Base-by-base conservation (phyloP, 2,888 invertebrate genomes). In the Drosophila cracens region DNA sequence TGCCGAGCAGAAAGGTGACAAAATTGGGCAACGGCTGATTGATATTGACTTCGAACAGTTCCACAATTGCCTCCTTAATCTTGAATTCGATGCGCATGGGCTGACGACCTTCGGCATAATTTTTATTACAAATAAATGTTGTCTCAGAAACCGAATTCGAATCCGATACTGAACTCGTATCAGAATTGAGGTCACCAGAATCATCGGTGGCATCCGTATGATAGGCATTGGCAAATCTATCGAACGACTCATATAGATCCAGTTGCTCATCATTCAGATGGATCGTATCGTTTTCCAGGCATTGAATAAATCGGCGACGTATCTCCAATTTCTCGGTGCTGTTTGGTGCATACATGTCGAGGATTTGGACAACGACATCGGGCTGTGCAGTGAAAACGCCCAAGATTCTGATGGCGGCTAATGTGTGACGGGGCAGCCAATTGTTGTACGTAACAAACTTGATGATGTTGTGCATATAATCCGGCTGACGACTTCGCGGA, bases 1-100 rank as follows among this genome's bases (percentile, higher is more conserved):
- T 98, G 0, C 98, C 98, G 3, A 99, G 94, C 56, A 99, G 94
- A 92, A 97, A 97, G 92, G 98, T 98, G 0, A 97, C 96, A 11
- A 99, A 93, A 93, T 98, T 98, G 3, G 98, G 98, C 27, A 97
- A 94, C 0, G 96, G 95, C 61, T 97, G 95, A 6, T 95, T 95
- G 62, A 98, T 94, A 89, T 97, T 96, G 79, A 96, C 95, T 91
- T 97, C 95, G 89, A 99, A 93, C 6, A 98, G 93, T 81, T 95
- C 93, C 21, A 98, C 93, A 64, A 98, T 95, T 18, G 95, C 95
- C 87, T 96, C 96, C 92, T 93, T 93, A 48, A 93, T 90, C 71
- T 92, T 88, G 43, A 93, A 72, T 46, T 92, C 91, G 13, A 91
- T 90, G 69, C 90, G 59, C 0, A 56, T 59, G 0, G 84, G 82